Evolutionary conservation across 2,113 vertebrate species (phyloP).

Genomic region (Myrmophylax atrothorax): DNA sequence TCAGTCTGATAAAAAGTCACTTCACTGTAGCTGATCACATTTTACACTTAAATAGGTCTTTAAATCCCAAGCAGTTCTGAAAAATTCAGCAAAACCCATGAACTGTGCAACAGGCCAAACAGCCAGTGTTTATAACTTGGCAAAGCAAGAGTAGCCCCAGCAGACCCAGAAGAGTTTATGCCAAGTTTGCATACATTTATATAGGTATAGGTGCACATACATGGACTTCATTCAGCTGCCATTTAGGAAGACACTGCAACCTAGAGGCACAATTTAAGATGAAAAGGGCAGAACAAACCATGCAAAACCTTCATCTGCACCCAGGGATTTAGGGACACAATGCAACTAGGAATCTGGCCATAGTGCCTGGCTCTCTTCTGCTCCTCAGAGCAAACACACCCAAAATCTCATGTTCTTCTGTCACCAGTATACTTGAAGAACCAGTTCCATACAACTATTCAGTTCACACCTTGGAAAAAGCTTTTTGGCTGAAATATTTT

Average conservation of each 20-base stretch:
- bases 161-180: background rate
- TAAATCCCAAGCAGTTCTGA: background rate
- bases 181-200: background rate
- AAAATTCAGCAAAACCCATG: background rate
- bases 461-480: background rate
- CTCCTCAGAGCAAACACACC: background rate
- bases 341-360: background rate
- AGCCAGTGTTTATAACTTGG: background rate
- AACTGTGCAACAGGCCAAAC: background rate
- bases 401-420: background rate
- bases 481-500: background rate
- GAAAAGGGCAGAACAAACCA: background rate
- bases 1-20: constrained; percentile 28
- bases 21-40: background rate
- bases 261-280: fast-evolving
- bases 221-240: background rate
- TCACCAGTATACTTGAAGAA: background rate
- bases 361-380: background rate
- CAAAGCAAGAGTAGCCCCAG: background rate
- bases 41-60: background rate
- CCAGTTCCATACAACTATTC: background rate
- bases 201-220: fast-evolving
- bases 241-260: background rate
- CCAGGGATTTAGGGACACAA: background rate
- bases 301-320: background rate